Percentiles rank a stretch among this genome's conserved stretches.
phyloP scores from a whole-genome alignment of 2,888 invertebrate genomes.

The Ophion obscuratus region DNA sequence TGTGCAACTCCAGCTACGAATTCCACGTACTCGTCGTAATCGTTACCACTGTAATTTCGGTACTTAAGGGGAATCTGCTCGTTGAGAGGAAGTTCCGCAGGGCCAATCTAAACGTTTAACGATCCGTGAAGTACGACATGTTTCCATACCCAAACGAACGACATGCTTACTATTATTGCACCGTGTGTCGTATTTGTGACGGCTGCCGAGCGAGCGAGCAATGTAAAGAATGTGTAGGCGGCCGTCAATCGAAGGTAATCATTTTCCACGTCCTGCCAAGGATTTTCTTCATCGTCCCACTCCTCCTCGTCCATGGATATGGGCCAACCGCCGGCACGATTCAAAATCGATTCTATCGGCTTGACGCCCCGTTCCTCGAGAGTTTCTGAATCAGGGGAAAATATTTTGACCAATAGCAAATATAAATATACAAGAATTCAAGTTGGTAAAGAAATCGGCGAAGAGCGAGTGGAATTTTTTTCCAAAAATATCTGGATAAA shows the following conservation, averaged over 20 bases:
- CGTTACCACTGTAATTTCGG: constrained; percentile 60
- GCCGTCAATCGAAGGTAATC: constrained; percentile 69
- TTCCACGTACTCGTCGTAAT: constrained; percentile 54
- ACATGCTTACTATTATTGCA: neutral
- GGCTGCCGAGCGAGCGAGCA: neutral
- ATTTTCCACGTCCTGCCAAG: constrained; percentile 74
- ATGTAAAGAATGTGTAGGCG: constrained; percentile 46
- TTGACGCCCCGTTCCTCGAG: constrained; percentile 68
- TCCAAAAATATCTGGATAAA: too few relatives aligned
- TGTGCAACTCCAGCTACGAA: constrained; percentile 64
- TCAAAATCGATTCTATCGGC: constrained; percentile 71
- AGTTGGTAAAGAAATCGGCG: neutral
- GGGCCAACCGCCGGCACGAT: constrained; percentile 74
- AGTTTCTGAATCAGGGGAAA: constrained; percentile 53
- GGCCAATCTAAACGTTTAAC: constrained; percentile 23
- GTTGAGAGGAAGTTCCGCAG: constrained; percentile 43
- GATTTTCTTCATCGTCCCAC: constrained; percentile 70
- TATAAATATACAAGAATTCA: neutral
- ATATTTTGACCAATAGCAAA: neutral
- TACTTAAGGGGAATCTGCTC: constrained; percentile 29
- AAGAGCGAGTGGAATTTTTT: neutral
- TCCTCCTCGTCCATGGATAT: constrained; percentile 73
- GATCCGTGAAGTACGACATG: neutral
- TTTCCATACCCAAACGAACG: neutral
- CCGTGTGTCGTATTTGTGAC: neutral